phyloP scores from a whole-genome alignment of 2,797 vertebrate species.

The Muraenolepis orangiensis region DNA sequence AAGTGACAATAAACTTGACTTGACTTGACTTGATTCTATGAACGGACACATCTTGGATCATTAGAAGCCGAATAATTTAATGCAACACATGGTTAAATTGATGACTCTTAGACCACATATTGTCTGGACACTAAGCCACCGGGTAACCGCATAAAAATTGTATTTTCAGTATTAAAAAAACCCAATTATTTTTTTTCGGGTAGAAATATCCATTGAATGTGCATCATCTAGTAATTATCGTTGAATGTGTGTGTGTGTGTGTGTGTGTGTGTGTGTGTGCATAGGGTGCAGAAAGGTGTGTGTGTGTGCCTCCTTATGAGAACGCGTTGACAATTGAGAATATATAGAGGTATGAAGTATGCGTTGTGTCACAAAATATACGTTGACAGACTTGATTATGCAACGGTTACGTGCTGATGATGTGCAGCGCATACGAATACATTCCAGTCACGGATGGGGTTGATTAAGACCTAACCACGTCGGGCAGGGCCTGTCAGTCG shows the following conservation, averaged over 20 bases:
- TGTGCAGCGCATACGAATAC: neutral
- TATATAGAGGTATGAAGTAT: neutral
- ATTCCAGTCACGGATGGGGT: neutral
- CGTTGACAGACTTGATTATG: neutral
- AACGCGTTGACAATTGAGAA: neutral
- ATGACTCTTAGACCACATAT: too few species aligned
- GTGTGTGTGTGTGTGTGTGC: neutral
- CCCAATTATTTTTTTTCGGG: neutral
- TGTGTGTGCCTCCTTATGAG: neutral
- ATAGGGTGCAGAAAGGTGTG: neutral
- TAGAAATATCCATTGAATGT: neutral
- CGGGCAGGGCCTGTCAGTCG: neutral
- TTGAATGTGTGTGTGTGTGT: neutral
- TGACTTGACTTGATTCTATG: too few species aligned
- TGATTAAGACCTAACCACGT: neutral
- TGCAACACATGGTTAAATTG: too few species aligned
- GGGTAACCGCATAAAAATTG: too few species aligned
- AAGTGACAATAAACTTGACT: too few species aligned
- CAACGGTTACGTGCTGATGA: neutral
- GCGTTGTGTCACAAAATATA: neutral
- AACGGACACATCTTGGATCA: conserved; percentile 1
- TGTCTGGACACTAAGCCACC: neutral
- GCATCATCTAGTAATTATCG: neutral
- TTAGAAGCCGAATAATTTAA: neutral
- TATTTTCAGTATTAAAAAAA: neutral